Evolutionary conservation across 2,888 invertebrate genomes (phyloP).

Genomic region (Scrobipalpa costella): DNA sequence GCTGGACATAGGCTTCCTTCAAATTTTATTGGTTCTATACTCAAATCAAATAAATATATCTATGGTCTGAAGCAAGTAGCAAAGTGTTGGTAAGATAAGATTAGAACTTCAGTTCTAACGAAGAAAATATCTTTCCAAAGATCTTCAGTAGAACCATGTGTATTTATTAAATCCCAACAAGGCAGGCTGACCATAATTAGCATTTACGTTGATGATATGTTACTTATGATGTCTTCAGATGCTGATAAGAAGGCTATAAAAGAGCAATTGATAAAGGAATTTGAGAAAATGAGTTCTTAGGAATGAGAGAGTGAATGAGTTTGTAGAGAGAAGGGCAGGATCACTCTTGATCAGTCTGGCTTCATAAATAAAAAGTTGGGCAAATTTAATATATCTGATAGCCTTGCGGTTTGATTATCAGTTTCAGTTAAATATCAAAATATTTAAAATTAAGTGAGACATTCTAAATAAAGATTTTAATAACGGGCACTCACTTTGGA

Average conservation of each 20-base stretch:
- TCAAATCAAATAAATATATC: slow-evolving; percentile 31
- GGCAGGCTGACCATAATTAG: slow-evolving; percentile 21
- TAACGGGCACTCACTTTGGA: no score
- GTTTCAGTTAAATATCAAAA: no score
- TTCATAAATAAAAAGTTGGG: slow-evolving; percentile 23
- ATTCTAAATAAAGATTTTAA: no score
- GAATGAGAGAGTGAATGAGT: slow-evolving; percentile 32
- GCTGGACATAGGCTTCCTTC: no score
- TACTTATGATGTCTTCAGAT: slow-evolving; percentile 22
- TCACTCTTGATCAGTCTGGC: slow-evolving; percentile 24
- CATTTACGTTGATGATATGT: slow-evolving; percentile 34
- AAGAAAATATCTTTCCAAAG: slow-evolving; percentile 25
- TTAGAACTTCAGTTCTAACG: slow-evolving; percentile 25
- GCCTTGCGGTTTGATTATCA: no score
- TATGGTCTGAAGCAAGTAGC: slow-evolving; percentile 31
- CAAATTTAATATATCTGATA: slow-evolving; percentile 21
- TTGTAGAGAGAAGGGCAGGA: not conserved
- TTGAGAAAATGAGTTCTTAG: slow-evolving; percentile 32
- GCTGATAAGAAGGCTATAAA: slow-evolving; percentile 26
- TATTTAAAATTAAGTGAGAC: no score
- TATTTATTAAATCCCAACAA: slow-evolving; percentile 21
- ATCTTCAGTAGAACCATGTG: slow-evolving; percentile 29
- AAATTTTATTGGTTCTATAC: no score
- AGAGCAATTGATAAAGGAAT: slow-evolving; percentile 29
- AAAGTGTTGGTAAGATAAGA: slow-evolving; percentile 28